These are phyloP conservation scores for Orthonevra nobilis DNA, from an alignment of 2,888 invertebrate species.

Conservation along the genomic window DNA sequence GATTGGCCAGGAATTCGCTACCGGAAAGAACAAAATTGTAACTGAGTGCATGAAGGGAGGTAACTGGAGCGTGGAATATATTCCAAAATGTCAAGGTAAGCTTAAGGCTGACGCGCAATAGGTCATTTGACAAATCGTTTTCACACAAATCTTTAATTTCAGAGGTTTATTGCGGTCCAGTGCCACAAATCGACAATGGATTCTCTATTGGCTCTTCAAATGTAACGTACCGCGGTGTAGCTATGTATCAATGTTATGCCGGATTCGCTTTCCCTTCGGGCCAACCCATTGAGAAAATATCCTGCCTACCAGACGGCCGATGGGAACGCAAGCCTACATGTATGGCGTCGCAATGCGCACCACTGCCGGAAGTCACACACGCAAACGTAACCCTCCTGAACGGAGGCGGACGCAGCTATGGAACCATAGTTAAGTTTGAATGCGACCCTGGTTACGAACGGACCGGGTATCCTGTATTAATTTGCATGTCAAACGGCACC, in stretches of 20 bases:
- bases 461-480: constrained; percentile 92
- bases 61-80: constrained; percentile 94
- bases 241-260: constrained; percentile 97
- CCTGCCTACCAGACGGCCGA: constrained; percentile 92
- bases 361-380: constrained; percentile 91
- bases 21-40: constrained; percentile 90
- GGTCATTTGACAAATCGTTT: no score
- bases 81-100: constrained; percentile 94
- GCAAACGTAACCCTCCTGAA: constrained; percentile 93
- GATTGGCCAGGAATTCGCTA: constrained; percentile 95
- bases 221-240: constrained; percentile 95
- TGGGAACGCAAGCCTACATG: constrained; percentile 97
- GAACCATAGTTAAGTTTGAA: constrained; percentile 94
- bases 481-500: constrained; percentile 97
- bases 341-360: constrained; percentile 94
- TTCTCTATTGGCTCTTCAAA: constrained; percentile 97
- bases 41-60: constrained; percentile 94
- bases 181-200: constrained; percentile 98
- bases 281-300: constrained; percentile 92
- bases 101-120: constrained; percentile 1
- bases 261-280: constrained; percentile 96
- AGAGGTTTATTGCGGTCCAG: constrained; percentile 97
- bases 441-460: constrained; percentile 95
- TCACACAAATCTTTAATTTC: constrained; percentile 65
- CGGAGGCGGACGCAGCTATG: constrained; percentile 95